Evolutionary conservation across 2,888 invertebrate genomes (phyloP), one percentile per base, ranked within the genome.

Genomic region (Andrena praecox): DNA sequence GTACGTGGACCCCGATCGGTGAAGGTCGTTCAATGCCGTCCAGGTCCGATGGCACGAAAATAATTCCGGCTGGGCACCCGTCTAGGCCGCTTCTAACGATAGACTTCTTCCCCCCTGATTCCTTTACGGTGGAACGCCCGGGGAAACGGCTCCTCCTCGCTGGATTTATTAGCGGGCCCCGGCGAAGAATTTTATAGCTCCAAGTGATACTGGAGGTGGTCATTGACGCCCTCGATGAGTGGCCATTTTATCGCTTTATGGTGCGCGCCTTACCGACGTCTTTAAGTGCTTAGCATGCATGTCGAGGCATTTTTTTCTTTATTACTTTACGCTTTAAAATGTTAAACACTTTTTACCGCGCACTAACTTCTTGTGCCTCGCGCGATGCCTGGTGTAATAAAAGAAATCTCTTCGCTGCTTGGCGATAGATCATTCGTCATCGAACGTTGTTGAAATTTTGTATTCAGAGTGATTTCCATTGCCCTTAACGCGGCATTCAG

Each of bases 1-100:
- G 85, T 85, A 83, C 87, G 80, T 85, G 86, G 87, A 89, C 87
- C 83, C 86, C 83, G 91, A 91, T 91, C 90, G 85, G 84, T 79
- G 91, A 92, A 92, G 92, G 92, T 87, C 92, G 92, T 92, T 92
- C 92, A 92, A 92, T 92, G 92, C 91, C 92, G 87, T 80, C 80
- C 85, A 84, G 85, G 83, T 84, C 87, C 79, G 87, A 78, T 89
- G 87, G 86, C 85, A 87, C 91, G 87, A 89, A 56, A 87, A 86
- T 85, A 72, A 86, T 71, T 77, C 82, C 72, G 80, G 81, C 78
- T 80, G 77, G 75, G 64, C 80, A 80, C 74, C 77, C 81, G 80
- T 80, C 72, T 48, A 62, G 63, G 12, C 7, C 8, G 12, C 12
- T 20, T 29, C 84, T 76, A 86, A 86, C 75, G 67, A 72, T 84